A percentile compares a stretch with the other conserved stretches of the same genome.
Evolutionary conservation across 2,113 vertebrate genomes (phyloP).

Genomic region (Erpornis zantholeuca): DNA sequence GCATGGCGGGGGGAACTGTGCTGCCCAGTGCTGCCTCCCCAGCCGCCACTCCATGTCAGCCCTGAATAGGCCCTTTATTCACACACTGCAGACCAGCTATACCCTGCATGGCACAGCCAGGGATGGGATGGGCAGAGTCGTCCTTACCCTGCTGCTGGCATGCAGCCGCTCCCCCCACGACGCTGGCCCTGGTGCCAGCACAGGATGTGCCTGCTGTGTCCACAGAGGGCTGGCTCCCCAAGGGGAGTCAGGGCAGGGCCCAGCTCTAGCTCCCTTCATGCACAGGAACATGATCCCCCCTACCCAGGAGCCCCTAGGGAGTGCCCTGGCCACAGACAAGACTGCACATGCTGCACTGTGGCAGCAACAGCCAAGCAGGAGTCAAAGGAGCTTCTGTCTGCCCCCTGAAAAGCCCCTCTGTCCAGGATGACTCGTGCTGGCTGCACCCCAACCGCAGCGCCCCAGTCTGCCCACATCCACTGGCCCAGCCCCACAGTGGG

Average conservation of each 20-base stretch:
- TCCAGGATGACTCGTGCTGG: not conserved
- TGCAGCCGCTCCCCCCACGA: accelerated
- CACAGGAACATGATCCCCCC: not conserved
- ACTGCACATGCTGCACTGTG: not conserved
- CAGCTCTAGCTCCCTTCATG: not conserved
- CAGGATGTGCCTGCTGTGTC: not conserved
- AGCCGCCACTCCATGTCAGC: not conserved
- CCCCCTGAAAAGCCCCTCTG: conserved; percentile 52
- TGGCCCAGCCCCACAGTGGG: not conserved
- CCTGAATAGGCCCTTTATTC: conserved; percentile 34
- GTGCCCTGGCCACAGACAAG: not conserved
- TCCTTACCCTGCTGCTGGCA: not conserved
- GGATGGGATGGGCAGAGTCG: accelerated
- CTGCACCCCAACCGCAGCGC: not conserved
- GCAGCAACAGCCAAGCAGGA: not conserved
- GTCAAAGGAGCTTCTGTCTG: conserved; percentile 52
- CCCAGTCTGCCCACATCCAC: not conserved
- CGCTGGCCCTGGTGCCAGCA: accelerated
- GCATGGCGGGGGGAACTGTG: accelerated
- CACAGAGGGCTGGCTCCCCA: not conserved
- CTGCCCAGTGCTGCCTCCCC: not conserved
- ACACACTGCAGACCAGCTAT: not conserved
- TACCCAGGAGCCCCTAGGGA: not conserved
- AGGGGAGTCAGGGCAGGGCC: not conserved
- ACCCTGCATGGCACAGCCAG: not conserved